Percentiles rank a stretch among this genome's conserved stretches.
These are phyloP conservation scores for Oostethus manadensis DNA, from an alignment of 2,113 vertebrate species.

Conservation along the genomic window DNA sequence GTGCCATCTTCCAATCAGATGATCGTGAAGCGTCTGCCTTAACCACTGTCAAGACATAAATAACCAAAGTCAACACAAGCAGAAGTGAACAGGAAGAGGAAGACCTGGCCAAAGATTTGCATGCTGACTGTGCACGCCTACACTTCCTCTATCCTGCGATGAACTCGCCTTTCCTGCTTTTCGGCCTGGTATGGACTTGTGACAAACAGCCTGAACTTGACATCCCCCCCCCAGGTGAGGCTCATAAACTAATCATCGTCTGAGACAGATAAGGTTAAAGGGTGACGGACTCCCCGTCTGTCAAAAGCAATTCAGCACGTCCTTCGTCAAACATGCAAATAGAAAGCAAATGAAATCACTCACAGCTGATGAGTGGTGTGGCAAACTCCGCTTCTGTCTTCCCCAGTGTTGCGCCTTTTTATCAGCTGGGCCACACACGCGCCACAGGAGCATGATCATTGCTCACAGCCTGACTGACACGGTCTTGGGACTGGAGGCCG, in stretches of 20 bases:
- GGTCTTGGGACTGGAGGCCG: slow-evolving; percentile 28
- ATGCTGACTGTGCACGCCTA: neutral
- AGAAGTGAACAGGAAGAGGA: neutral
- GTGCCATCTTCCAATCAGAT: slow-evolving; percentile 53
- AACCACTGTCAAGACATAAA: neutral
- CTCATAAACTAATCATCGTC: slow-evolving; percentile 29
- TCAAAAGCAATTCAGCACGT: neutral
- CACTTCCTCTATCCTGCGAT: slow-evolving; percentile 8
- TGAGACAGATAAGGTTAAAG: slow-evolving; percentile 13
- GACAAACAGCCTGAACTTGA: slow-evolving; percentile 36
- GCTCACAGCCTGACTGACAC: slow-evolving; percentile 55
- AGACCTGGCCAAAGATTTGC: neutral
- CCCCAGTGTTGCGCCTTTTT: slow-evolving; percentile 32
- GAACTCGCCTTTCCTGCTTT: neutral
- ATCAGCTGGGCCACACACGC: slow-evolving; percentile 43
- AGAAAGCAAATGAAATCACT: slow-evolving; percentile 43
- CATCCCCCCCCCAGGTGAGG: slow-evolving; percentile 29
- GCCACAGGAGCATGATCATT: slow-evolving; percentile 39
- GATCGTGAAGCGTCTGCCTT: neutral
- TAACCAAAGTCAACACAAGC: neutral
- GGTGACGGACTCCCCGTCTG: slow-evolving; percentile 9
- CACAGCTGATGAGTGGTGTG: slow-evolving; percentile 39
- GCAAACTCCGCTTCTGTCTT: slow-evolving; percentile 1
- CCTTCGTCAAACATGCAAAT: neutral
- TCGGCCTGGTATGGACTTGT: slow-evolving; percentile 15